Evolutionary conservation across 2,113 vertebrate species (phyloP).

Genomic region (Caracal caracal): DNA sequence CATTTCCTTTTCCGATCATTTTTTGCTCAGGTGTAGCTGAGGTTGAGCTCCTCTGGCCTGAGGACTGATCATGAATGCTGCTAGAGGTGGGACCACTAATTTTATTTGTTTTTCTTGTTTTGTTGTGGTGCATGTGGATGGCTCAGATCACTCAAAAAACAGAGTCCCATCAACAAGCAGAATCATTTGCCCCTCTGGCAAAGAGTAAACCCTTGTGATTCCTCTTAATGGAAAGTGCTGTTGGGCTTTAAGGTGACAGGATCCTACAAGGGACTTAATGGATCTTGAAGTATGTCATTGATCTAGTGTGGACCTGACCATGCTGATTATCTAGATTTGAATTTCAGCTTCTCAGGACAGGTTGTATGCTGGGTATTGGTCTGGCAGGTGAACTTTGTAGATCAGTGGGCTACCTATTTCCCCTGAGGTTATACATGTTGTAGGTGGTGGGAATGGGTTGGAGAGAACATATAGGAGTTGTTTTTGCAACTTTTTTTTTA

Average conservation of each 20-base stretch:
- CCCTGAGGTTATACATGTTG: not conserved
- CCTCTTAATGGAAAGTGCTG: conserved; percentile 34
- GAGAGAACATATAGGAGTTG: not conserved
- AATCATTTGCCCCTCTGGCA: conserved; percentile 1
- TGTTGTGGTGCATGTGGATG: not conserved
- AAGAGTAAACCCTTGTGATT: not conserved
- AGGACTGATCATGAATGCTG: not conserved
- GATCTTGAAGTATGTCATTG: conserved; percentile 36
- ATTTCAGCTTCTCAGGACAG: not conserved
- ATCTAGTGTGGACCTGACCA: not conserved
- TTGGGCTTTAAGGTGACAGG: conserved; percentile 40
- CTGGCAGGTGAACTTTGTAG: not conserved
- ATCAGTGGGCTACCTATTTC: not conserved
- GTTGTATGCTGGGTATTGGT: not conserved
- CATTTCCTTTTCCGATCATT: not conserved
- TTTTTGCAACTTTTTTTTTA: conserved; percentile 64
- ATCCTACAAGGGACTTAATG: conserved; percentile 41
- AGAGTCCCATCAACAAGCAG: not conserved
- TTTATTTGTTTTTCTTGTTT: conserved; percentile 9
- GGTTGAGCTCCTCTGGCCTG: not conserved
- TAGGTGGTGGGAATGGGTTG: not conserved
- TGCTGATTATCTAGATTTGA: conserved; percentile 8
- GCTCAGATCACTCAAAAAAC: not conserved
- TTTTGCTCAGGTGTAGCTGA: not conserved
- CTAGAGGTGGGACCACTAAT: not conserved